A percentile compares a stretch with the other conserved stretches of the same genome.
Conservation (phyloP, 2,888 invertebrate genomes). For the Yponomeuta plumbellus region DNA sequence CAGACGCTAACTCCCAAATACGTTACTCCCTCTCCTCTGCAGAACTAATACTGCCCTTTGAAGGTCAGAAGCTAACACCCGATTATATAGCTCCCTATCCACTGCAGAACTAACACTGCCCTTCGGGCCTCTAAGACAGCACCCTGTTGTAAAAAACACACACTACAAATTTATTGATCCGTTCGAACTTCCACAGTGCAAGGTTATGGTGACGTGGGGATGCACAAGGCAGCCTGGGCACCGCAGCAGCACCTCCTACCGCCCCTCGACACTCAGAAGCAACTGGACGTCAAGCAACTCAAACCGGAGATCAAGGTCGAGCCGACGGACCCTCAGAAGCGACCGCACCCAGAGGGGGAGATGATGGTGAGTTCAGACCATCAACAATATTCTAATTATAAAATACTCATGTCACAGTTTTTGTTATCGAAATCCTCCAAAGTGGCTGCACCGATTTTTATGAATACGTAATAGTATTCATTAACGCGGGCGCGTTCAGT, state of each 20-base stretch:
- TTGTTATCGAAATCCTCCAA: too few species aligned
- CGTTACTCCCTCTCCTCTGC: too few species aligned
- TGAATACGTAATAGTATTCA: too few species aligned
- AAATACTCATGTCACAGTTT: too few species aligned
- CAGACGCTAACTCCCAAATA: too few species aligned
- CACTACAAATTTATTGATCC: not conserved
- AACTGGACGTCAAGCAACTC: conserved; percentile 59
- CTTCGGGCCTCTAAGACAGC: too few species aligned
- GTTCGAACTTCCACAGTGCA: conserved; percentile 26
- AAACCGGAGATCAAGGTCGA: conserved; percentile 70
- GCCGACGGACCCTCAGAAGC: conserved; percentile 59
- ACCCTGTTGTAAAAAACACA: not conserved
- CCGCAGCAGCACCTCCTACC: conserved; percentile 63
- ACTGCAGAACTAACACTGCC: too few species aligned
- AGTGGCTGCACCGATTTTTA: too few species aligned
- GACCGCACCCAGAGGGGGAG: conserved; percentile 61
- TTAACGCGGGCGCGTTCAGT: too few species aligned
- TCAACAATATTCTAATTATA: not conserved
- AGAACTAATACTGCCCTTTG: too few species aligned
- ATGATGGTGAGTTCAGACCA: conserved; percentile 47
- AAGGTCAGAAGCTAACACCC: too few species aligned
- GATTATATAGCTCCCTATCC: too few species aligned
- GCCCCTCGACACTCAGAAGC: conserved; percentile 61
- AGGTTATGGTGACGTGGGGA: conserved; percentile 62
- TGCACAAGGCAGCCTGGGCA: conserved; percentile 66